phyloP scores from a whole-genome alignment of 2,888 invertebrate genomes.

The Chloromyia formosa region DNA sequence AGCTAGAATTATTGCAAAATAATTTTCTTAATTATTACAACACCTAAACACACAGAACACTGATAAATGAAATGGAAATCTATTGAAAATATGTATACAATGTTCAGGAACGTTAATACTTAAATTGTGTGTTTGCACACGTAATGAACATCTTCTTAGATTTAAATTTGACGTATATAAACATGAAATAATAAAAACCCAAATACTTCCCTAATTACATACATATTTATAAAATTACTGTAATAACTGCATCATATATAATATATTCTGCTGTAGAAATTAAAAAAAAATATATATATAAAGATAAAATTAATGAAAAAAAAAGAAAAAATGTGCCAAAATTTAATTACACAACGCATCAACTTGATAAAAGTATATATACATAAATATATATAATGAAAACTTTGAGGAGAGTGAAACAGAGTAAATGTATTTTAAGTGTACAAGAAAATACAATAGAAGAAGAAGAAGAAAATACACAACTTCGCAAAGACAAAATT shows the following conservation, averaged over 20 bases:
- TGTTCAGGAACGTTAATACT: neutral
- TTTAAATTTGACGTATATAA: slow-evolving; percentile 3
- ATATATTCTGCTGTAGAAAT: slow-evolving; percentile 26
- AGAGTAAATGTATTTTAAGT: slow-evolving; percentile 30
- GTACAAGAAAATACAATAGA: neutral
- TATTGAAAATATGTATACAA: slow-evolving; percentile 26
- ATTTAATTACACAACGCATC: slow-evolving; percentile 38
- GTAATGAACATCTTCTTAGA: slow-evolving; percentile 8
- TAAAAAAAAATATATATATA: neutral
- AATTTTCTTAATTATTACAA: slow-evolving; percentile 5
- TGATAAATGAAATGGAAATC: neutral
- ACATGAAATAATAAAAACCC: neutral
- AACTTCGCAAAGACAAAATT: neutral
- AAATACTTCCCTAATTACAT: neutral
- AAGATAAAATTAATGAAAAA: too few species aligned
- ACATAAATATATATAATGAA: too few species aligned
- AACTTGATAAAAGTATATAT: slow-evolving; percentile 9
- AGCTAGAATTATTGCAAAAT: neutral
- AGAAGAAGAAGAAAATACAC: too few species aligned
- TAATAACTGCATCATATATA: slow-evolving; percentile 17
- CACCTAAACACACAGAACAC: slow-evolving; percentile 18
- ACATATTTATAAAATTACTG: slow-evolving; percentile 6
- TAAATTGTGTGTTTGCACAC: neutral
- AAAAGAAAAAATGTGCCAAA: slow-evolving; percentile 46
- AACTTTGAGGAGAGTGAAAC: neutral